Percentiles rank a stretch among this genome's conserved stretches.
These are phyloP conservation scores for Sigmodon hispidus DNA, from an alignment of 2,113 vertebrate species.

Conservation along the genomic window DNA sequence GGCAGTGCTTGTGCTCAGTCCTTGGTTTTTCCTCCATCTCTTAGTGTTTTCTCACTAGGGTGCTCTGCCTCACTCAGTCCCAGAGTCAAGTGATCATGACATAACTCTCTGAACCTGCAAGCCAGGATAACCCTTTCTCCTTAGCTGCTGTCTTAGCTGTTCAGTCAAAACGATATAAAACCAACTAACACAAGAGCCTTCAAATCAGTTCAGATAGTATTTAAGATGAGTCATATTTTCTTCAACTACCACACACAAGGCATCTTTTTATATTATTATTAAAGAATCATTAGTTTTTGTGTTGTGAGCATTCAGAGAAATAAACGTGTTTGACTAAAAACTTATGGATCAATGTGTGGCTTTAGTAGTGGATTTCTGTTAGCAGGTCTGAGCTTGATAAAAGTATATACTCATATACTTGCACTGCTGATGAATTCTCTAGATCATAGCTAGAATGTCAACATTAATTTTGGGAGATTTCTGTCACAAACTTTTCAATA, in stretches of 20 bases:
- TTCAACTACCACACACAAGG: neutral
- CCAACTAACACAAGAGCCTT: neutral
- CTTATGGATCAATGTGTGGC: neutral
- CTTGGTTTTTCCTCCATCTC: neutral
- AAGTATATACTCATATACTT: neutral
- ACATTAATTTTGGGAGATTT: conserved; percentile 55
- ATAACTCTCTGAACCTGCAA: neutral
- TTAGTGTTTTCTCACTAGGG: neutral
- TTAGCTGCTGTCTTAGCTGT: neutral
- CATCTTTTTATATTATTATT: neutral
- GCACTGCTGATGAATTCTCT: neutral
- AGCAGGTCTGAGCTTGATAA: neutral
- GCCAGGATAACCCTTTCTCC: neutral
- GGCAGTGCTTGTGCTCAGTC: neutral
- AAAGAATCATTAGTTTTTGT: neutral
- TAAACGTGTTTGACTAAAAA: neutral
- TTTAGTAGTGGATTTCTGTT: neutral
- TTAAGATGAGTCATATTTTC: conserved; percentile 14
- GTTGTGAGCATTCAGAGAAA: neutral
- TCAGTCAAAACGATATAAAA: neutral
- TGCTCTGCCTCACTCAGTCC: neutral
- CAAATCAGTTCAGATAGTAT: conserved; percentile 15
- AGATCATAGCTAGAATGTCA: neutral
- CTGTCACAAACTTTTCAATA: conserved; percentile 61
- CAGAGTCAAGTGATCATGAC: neutral